Base-by-base conservation (phyloP, 2,113 vertebrate species). In the Notothenia coriiceps region DNA sequence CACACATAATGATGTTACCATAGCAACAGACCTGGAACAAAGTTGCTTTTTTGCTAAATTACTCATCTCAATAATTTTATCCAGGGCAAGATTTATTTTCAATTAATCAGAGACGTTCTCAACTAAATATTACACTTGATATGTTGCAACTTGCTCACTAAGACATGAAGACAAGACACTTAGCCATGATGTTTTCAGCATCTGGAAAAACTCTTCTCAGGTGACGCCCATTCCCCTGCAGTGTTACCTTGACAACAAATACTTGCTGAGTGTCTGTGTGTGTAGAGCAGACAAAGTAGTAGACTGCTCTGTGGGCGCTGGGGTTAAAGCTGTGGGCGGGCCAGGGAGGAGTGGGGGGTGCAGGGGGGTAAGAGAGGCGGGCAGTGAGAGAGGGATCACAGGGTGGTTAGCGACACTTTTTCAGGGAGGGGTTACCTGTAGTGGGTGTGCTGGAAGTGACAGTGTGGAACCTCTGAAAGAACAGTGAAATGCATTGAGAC, bases 391-490 rank as follows among this genome's bases (percentile, higher is more conserved):
- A 15, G 57, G 78, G 78, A 59, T 87, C 86, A 90, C 80, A 88
- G 69, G 85, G 88, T 83, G 83, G 83, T 82, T 52, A 67, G 82
- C 54, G 40, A 79, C 79, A 86, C 81, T 71, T 70, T 80, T 75
- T 83, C 78, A 79, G 85, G 87, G 85, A 82, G 90, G 93, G 91
- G 94, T 95, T 95, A 95, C 94, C 94, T 95, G 94, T 88, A 86
- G 90, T 95, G 94, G 81, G 93, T 90, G 92, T 94, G 94, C 94
- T 92, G 94, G 94, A 81, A 92, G 94, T 95, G 94, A 95, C 93
- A 94, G 90, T 93, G 94, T 93, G 92, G 92, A 91, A 91, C 89
- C 91, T 94, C 94, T 95, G 95, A 94, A 95, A 95, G 90, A 93
- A 95, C 93, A 95, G 93, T 92, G 93, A 93, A 88, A 94, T 67